These are phyloP conservation scores for Danaus plexippus DNA, from an alignment of 1,140 invertebrate genomes.

Conservation along the genomic window DNA sequence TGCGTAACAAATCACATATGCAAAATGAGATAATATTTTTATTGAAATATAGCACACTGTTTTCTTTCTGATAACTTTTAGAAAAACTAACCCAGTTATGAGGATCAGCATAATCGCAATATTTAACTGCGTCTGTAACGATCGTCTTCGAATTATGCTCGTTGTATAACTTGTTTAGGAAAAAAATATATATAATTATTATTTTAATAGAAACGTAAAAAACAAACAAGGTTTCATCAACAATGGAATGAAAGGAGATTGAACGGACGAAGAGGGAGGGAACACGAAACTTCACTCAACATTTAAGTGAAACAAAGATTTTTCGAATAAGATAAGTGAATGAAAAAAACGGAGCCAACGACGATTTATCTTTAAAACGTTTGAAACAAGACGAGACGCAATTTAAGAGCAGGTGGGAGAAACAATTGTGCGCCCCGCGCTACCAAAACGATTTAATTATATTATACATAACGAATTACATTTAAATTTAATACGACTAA, in stretches of 20 bases:
- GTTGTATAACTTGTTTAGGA: no score
- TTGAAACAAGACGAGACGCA: no score
- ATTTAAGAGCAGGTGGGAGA: no score
- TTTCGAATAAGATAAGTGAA: conserved; percentile 13
- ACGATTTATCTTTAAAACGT: not conserved
- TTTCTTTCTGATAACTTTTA: not conserved
- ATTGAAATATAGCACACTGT: conserved; percentile 1
- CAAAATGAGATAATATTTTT: not conserved
- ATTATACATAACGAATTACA: no score
- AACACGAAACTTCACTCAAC: conserved; percentile 15
- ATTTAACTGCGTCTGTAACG: no score
- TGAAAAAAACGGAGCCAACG: not conserved
- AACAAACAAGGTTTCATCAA: conserved; percentile 4
- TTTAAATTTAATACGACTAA: no score
- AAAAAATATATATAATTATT: no score
- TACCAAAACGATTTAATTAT: no score
- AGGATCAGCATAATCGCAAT: no score
- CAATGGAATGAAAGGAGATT: conserved; percentile 5
- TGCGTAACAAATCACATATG: not conserved
- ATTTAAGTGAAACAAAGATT: conserved; percentile 13
- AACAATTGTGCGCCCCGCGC: no score
- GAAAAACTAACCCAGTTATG: not conserved
- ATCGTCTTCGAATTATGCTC: no score
- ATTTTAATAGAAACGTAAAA: not conserved
- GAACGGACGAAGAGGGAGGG: conserved; percentile 3